Conservation (phyloP, 1,140 invertebrate species). For the Orchestia grillus region DNA sequence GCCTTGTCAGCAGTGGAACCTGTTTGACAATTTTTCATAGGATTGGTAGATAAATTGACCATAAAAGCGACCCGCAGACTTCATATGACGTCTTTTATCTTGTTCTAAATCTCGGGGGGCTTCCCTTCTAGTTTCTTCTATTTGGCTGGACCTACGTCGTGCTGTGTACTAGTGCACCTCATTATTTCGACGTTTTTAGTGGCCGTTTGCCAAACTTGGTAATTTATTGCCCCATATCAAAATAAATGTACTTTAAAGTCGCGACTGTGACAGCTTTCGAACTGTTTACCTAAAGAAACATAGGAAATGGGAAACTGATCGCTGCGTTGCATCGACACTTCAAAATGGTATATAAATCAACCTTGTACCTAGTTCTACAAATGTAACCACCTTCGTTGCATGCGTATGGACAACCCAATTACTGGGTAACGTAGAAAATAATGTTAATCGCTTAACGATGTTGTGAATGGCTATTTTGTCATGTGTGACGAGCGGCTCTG, state of each 20-base stretch:
- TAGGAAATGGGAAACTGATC: background rate
- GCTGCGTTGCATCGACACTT: background rate
- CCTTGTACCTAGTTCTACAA: background rate
- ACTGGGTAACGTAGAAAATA: background rate
- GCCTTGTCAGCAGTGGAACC: background rate
- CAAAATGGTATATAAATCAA: background rate
- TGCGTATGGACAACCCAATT: background rate
- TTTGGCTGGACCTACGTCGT: background rate
- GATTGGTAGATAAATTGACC: background rate
- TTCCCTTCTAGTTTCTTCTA: background rate
- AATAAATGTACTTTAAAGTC: background rate
- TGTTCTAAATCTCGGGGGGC: background rate
- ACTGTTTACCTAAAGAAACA: background rate
- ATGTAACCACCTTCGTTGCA: background rate
- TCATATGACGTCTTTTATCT: background rate
- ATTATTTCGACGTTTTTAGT: background rate
- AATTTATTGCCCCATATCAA: background rate
- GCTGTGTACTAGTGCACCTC: background rate
- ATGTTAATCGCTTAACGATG: background rate
- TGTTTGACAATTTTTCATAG: background rate
- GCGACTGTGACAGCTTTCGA: background rate
- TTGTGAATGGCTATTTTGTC: background rate
- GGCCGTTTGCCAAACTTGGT: background rate
- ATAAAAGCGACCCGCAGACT: too few relatives aligned
- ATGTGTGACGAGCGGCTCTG: background rate